phyloP scores from a whole-genome alignment of 30 jellyfish, hydroid and myxozoan genomes.

The Pseudorhiza aurosa region DNA sequence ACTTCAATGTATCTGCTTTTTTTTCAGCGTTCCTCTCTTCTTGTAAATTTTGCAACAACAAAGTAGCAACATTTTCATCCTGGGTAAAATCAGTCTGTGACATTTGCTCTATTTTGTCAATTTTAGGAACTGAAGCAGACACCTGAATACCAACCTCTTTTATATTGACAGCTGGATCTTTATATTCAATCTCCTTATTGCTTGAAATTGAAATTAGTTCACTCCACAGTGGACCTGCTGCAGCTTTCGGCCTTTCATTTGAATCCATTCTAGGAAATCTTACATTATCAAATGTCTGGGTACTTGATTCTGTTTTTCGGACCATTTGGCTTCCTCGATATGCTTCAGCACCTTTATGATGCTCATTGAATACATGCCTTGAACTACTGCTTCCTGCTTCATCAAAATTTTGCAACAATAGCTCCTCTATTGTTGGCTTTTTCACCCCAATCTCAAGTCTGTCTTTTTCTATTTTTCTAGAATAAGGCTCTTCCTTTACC shows the following conservation, averaged over 20 bases:
- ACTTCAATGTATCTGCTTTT: background rate
- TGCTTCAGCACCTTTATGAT: background rate
- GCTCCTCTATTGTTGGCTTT: constrained; percentile 45
- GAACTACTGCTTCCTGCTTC: background rate
- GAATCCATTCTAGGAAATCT: background rate
- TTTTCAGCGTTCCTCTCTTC: background rate
- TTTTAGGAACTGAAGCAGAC: constrained; percentile 4
- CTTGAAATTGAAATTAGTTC: constrained; percentile 29
- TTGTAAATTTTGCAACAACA: constrained; percentile 20
- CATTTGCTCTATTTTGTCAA: constrained; percentile 54
- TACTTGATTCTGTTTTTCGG: constrained; percentile 4
- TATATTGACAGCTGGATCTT: background rate
- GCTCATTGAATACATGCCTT: background rate
- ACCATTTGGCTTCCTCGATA: background rate
- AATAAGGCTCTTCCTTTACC: constrained; percentile 18
- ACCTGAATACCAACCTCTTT: constrained; percentile 35
- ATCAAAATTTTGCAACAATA: constrained; percentile 44
- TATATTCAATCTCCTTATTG: background rate
- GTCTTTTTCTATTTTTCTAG: background rate
- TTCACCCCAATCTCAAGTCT: background rate
- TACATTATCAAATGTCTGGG: constrained; percentile 1
- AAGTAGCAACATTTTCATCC: constrained; percentile 22
- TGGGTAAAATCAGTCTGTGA: constrained; percentile 56
- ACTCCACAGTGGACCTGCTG: constrained; percentile 55
- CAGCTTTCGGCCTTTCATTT: constrained; percentile 29